Evolutionary conservation across 1,140 invertebrate genomes (phyloP), one percentile per base, ranked within the genome.

Genomic region (Trichonephila clavata): DNA sequence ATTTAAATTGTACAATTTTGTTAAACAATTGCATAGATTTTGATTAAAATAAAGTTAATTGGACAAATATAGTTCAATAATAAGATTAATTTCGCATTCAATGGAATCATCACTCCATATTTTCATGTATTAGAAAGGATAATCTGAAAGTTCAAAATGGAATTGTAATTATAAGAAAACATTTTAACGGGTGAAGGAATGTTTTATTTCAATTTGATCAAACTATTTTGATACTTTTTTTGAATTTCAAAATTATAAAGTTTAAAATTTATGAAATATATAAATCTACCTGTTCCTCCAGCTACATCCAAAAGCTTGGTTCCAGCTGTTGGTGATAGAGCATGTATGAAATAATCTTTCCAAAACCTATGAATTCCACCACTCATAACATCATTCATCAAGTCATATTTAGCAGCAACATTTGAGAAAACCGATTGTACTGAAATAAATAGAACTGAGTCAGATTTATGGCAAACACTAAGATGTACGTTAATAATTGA

Each of bases 301-400:
- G 99, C 99, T 94, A 99, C 98, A 96, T 99, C 99, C 43, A 99
- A 95, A 4, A 99, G 96, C 94, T 97, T 97, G 32, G 97, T 98
- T 21, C 97, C 97, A 94, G 97, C 96, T 32, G 96, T 96, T 0
- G 99, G 98, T 13, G 97, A 96, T 24, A 99, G 95, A 94, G 97
- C 97, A 93, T 97, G 96, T 84, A 99, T 97, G 95, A 99, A 99
- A 65, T 97, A 97, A 96, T 99, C 98, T 96, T 99, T 99, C 99
- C 99, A 99, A 4, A 99, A 94, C 88, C 99, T 96, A 96, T 99
- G 99, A 94, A 99, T 97, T 27, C 99, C 99, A 94, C 97, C 96
- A 94, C 98, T 99, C 99, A 99, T 99, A 0, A 97, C 97, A 97
- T 99, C 99, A 96, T 99, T 99, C 99, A 99, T 99, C 84, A 98